Evolutionary conservation across 2,797 vertebrate genomes (phyloP).

Genomic region (Avahi laniger): DNA sequence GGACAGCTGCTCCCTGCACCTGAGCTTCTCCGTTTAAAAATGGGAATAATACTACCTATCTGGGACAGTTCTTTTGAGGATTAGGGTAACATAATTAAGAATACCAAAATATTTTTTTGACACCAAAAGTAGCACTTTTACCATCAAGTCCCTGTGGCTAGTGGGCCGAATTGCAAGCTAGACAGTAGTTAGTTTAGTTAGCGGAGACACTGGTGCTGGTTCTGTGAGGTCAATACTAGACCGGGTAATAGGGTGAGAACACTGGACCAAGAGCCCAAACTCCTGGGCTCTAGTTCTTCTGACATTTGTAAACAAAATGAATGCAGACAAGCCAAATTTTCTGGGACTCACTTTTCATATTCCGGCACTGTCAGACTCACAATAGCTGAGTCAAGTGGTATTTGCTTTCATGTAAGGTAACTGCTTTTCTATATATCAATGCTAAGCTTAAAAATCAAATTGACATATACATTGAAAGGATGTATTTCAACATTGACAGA

Average conservation of each 20-base stretch:
- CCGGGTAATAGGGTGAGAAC: neutral
- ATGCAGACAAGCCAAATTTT: neutral
- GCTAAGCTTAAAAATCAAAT: neutral
- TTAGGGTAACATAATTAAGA: neutral
- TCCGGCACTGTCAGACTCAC: neutral
- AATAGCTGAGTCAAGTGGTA: neutral
- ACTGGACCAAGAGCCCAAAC: neutral
- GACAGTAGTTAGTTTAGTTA: neutral
- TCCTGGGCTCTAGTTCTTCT: neutral
- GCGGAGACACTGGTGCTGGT: neutral
- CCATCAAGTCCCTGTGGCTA: neutral
- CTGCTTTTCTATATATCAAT: neutral
- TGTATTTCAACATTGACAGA: constrained; percentile 20
- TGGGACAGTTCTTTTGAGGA: neutral
- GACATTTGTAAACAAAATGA: neutral
- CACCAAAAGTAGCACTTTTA: neutral
- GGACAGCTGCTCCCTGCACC: neutral
- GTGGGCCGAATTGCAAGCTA: neutral
- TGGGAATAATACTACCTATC: neutral
- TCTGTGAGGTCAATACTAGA: neutral
- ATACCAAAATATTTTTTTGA: neutral
- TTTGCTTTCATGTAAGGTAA: neutral
- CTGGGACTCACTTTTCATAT: neutral
- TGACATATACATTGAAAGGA: neutral
- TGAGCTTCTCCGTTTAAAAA: neutral